Conservation (phyloP, 2,797 vertebrate genomes). For the Epinephelus coioides region DNA sequence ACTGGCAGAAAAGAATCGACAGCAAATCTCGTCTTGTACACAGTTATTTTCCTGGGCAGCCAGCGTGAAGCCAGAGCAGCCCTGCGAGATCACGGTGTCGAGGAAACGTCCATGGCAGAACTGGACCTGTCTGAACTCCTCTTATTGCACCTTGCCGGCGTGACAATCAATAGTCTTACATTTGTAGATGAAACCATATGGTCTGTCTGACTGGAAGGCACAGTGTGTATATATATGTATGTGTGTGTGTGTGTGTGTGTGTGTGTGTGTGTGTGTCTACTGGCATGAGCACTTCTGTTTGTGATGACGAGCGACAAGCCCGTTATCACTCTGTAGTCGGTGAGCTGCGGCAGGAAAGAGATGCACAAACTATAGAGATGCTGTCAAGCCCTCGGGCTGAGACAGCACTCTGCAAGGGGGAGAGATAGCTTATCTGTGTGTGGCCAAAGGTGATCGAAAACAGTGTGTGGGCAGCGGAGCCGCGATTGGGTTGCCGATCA, state of each 20-base stretch:
- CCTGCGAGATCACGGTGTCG: neutral
- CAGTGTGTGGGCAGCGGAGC: slow-evolving; percentile 18
- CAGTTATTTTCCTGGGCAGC: slow-evolving; percentile 44
- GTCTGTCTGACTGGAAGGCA: slow-evolving; percentile 7
- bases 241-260: slow-evolving; percentile 3
- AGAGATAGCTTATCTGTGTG: slow-evolving; percentile 56
- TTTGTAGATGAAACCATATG: slow-evolving; percentile 45
- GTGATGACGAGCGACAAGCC: slow-evolving; percentile 45
- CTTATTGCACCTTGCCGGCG: slow-evolving; percentile 8
- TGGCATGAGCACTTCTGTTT: slow-evolving; percentile 33
- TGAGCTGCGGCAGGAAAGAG: slow-evolving; percentile 58
- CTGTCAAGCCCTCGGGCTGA: slow-evolving; percentile 61
- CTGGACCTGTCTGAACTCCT: slow-evolving; percentile 9
- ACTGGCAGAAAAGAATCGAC: slow-evolving; percentile 37
- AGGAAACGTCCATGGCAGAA: slow-evolving; percentile 16
- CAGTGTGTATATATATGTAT: neutral
- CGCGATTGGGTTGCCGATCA: slow-evolving; percentile 13
- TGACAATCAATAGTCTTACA: slow-evolving; percentile 56
- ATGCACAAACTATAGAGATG: slow-evolving; percentile 49
- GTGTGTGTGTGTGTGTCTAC: slow-evolving; percentile 10
- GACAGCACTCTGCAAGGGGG: slow-evolving; percentile 43
- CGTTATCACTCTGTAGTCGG: slow-evolving; percentile 62
- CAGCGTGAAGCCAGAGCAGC: slow-evolving; percentile 31
- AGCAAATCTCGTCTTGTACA: slow-evolving; percentile 35
- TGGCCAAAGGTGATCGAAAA: slow-evolving; percentile 51